Evolutionary conservation across 2,113 vertebrate species (phyloP).

Genomic region (Anseranas semipalmata): DNA sequence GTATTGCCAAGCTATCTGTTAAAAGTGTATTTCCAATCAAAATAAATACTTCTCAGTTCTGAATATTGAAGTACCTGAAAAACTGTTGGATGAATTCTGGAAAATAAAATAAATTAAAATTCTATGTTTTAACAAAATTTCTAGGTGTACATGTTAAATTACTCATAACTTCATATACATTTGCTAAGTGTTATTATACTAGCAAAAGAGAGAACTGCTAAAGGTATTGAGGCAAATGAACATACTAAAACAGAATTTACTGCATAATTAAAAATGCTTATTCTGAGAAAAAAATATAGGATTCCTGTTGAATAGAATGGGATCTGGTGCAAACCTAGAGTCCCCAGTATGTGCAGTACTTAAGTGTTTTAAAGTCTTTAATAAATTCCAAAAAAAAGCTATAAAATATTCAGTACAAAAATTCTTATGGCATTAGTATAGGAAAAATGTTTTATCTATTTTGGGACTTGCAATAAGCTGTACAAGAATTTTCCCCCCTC

Average conservation of each 20-base stretch:
- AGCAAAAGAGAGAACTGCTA: background rate
- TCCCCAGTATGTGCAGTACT: accelerated
- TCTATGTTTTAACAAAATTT: background rate
- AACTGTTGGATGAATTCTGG: background rate
- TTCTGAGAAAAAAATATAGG: background rate
- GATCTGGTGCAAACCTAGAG: background rate
- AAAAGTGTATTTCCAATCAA: background rate
- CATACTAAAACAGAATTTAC: background rate
- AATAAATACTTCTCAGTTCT: background rate
- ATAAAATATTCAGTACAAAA: background rate
- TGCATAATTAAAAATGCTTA: background rate
- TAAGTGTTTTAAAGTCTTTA: background rate
- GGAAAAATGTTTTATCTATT: constrained; percentile 25
- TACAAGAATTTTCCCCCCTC: background rate
- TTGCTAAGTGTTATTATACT: background rate
- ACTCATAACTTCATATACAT: background rate
- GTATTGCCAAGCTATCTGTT: background rate
- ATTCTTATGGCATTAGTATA: background rate
- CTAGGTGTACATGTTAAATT: background rate
- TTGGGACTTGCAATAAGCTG: background rate
- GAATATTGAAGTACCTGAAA: background rate
- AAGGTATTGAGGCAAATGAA: background rate
- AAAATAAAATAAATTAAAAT: background rate
- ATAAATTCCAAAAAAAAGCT: background rate
- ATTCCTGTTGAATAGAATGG: background rate